Base-by-base conservation (phyloP, 2,113 vertebrate genomes). In the Toxostoma redivivum region DNA sequence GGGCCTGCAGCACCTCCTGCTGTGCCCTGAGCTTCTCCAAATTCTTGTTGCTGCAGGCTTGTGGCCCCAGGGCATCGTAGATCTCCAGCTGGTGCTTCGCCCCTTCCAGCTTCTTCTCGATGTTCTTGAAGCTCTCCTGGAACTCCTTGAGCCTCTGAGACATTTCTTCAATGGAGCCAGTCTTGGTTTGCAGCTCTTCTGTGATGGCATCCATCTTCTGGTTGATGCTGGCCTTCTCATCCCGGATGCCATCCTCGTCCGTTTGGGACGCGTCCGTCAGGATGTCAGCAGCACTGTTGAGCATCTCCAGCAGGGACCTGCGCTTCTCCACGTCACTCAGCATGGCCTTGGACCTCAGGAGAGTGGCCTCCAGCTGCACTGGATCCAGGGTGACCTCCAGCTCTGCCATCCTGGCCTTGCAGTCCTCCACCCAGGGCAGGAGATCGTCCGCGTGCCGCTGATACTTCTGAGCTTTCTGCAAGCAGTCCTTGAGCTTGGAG, bases 31-130 rank as follows among this genome's bases (percentile, higher is more conserved):
- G 97, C 67, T 99, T 98, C 97, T 99, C 99, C 94, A 99, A 90
- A 77, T 99, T 99, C 97, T 99, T 99, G 45, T 98, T 99, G 94
- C 99, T 99, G 96, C 99, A 99, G 7, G 99, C 99, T 97, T 99
- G 99, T 1, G 99, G 98, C 40, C 99, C 99, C 0, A 99, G 96
- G 2, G 99, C 99, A 54, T 99, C 99, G 40, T 99, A 99, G 73
- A 99, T 99, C 94, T 99, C 99, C 51, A 99, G 98, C 93, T 99
- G 99, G 93, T 99, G 99, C 88, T 98, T 99, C 3, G 99, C 98
- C 30, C 98, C 98, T 97, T 99, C 99, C 58, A 99, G 97, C 83
- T 99, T 99, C 97, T 99, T 98, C 97, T 99, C 99, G 33, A 99
- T 99, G 58, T 98, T 98, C 96, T 98, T 99, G 94, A 98, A 97